Percentiles rank a stretch among this genome's conserved stretches.
phyloP scores from a whole-genome alignment of 2,113 vertebrate species.

The Sialia sialis region DNA sequence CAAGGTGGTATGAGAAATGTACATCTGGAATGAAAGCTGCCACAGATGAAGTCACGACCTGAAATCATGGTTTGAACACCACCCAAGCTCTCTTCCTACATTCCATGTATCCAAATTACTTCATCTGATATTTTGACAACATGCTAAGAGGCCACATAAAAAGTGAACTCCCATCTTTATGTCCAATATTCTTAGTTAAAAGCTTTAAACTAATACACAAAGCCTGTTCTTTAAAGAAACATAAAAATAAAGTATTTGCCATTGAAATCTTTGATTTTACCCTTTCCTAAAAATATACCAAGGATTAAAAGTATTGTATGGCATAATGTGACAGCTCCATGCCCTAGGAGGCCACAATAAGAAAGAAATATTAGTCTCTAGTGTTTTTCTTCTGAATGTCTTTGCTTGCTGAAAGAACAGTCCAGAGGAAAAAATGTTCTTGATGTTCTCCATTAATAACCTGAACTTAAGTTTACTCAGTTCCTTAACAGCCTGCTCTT shows the following conservation, averaged over 20 bases:
- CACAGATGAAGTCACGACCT: fast-evolving
- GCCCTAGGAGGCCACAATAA: not conserved
- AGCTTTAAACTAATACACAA: not conserved
- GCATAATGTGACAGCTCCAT: not conserved
- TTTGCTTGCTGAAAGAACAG: not conserved
- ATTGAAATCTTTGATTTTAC: not conserved
- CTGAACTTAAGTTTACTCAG: not conserved
- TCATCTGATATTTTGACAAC: not conserved
- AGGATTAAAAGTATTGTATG: not conserved
- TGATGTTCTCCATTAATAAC: not conserved
- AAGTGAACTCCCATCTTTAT: not conserved
- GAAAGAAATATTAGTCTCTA: not conserved
- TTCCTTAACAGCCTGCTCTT: not conserved
- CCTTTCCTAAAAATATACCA: not conserved
- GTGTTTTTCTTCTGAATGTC: not conserved
- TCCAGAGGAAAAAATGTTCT: not conserved
- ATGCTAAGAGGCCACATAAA: not conserved
- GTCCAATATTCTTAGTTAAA: not conserved
- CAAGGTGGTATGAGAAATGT: not conserved
- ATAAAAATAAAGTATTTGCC: not conserved
- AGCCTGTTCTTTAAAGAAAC: not conserved
- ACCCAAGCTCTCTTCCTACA: not conserved
- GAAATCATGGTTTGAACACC: not conserved
- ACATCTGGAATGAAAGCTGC: not conserved
- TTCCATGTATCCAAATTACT: not conserved